A percentile compares a stretch with the other conserved stretches of the same genome.
phyloP scores from a whole-genome alignment of 2,888 invertebrate genomes.

The Thymelicus acteon region DNA sequence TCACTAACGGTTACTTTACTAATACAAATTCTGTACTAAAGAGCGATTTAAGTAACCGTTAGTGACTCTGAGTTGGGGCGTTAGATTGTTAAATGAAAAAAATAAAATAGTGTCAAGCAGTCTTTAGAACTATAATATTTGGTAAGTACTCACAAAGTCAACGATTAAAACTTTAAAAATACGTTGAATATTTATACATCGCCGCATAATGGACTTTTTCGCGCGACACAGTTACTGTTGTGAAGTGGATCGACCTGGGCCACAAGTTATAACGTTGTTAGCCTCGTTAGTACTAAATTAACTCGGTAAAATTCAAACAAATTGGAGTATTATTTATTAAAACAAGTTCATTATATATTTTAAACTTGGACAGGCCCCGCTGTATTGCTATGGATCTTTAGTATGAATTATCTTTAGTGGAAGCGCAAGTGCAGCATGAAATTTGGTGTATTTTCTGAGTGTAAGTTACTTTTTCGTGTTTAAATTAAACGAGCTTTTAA shows the following conservation, averaged over 20 bases:
- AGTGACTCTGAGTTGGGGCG: too few relatives aligned
- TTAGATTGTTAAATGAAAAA: not conserved
- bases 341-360: conserved; percentile 11
- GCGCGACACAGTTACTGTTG: conserved; percentile 23
- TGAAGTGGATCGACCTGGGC: conserved; percentile 17
- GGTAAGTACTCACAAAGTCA: not conserved
- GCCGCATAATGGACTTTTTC: conserved; percentile 29
- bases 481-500: not conserved
- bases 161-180: conserved; percentile 14
- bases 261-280: conserved; percentile 4
- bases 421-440: not conserved
- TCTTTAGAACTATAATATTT: not conserved
- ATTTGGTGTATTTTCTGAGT: not conserved
- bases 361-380: not conserved
- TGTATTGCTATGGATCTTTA: not conserved
- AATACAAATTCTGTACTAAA: too few relatives aligned
- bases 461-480: not conserved
- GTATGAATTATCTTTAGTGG: not conserved
- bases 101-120: not conserved
- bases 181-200: conserved; percentile 21
- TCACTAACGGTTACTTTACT: too few relatives aligned
- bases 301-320: conserved; percentile 8
- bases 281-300: conserved; percentile 10
- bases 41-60: too few relatives aligned
- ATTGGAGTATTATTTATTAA: conserved; percentile 9